Evolutionary conservation across 2,797 vertebrate species (phyloP).

Genomic region (Ceryle rudis): DNA sequence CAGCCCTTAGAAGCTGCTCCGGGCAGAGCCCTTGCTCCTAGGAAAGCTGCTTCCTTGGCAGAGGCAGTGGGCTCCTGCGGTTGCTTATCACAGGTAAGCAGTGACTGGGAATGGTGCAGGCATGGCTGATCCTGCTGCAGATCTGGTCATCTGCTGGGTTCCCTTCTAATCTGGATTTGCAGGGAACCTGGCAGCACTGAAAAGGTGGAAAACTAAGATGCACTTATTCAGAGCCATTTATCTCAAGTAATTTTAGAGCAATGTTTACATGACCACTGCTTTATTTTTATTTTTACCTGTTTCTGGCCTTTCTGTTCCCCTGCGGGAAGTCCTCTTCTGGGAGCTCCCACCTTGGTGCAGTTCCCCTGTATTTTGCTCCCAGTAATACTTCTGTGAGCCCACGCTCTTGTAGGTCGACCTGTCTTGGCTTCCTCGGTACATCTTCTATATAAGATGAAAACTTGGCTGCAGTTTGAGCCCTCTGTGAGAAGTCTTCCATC

Average conservation of each 20-base stretch:
- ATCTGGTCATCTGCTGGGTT: not conserved
- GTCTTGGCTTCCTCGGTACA: not conserved
- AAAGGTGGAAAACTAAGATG: not conserved
- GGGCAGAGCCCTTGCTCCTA: not conserved
- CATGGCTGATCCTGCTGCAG: not conserved
- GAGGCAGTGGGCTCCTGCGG: accelerated
- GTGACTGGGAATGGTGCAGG: not conserved
- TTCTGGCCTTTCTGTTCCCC: not conserved
- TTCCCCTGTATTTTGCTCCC: not conserved
- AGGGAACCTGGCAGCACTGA: not conserved
- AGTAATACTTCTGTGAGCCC: not conserved
- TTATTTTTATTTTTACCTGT: not conserved
- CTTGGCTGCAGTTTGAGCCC: not conserved
- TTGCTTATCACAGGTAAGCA: not conserved
- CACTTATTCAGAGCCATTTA: not conserved
- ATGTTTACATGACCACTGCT: not conserved
- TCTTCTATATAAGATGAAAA: not conserved
- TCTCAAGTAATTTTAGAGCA: not conserved
- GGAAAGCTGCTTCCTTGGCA: not conserved
- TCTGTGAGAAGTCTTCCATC: not conserved
- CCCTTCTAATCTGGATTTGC: not conserved
- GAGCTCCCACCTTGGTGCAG: not conserved
- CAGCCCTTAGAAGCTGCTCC: not conserved
- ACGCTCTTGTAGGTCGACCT: not conserved
- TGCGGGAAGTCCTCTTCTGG: not conserved